Percentiles rank a stretch among this genome's conserved stretches.
phyloP scores from a whole-genome alignment of 2,113 vertebrate species.

The Struthio camelus region DNA sequence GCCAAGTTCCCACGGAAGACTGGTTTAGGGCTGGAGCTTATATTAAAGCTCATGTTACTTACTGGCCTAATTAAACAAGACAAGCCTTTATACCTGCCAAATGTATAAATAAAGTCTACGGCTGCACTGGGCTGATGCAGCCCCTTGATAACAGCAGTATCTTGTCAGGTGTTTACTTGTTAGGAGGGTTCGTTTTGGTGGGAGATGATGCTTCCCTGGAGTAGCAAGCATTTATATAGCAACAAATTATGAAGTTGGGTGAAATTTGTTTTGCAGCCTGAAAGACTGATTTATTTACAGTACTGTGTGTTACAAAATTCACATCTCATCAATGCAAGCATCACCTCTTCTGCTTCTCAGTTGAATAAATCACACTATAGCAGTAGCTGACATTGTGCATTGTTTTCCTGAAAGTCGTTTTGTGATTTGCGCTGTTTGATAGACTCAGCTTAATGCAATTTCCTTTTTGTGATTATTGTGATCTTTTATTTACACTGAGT shows the following conservation, averaged over 20 bases:
- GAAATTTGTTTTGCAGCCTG: conserved; percentile 48
- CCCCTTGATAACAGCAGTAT: conserved; percentile 39
- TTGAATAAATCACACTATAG: conserved; percentile 40
- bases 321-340: conserved; percentile 26
- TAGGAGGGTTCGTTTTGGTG: conserved; percentile 16
- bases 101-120: conserved; percentile 70
- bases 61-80: conserved; percentile 76
- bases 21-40: conserved; percentile 68
- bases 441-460: conserved; percentile 40
- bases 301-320: not conserved
- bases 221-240: conserved; percentile 63
- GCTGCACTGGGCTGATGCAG: conserved; percentile 53
- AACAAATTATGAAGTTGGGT: conserved; percentile 51
- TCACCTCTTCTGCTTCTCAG: conserved; percentile 52
- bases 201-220: conserved; percentile 49
- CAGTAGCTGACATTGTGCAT: conserved; percentile 22
- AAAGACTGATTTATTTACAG: conserved; percentile 60
- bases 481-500: conserved; percentile 49
- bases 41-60: conserved; percentile 72
- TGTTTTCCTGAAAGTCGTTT: conserved; percentile 50
- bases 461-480: conserved; percentile 44
- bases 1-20: conserved; percentile 69
- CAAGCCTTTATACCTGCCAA: conserved; percentile 68
- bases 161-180: conserved; percentile 69
- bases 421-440: conserved; percentile 37